Evolutionary conservation across 2,888 invertebrate species (phyloP).

Genomic region (Elysia crispata): DNA sequence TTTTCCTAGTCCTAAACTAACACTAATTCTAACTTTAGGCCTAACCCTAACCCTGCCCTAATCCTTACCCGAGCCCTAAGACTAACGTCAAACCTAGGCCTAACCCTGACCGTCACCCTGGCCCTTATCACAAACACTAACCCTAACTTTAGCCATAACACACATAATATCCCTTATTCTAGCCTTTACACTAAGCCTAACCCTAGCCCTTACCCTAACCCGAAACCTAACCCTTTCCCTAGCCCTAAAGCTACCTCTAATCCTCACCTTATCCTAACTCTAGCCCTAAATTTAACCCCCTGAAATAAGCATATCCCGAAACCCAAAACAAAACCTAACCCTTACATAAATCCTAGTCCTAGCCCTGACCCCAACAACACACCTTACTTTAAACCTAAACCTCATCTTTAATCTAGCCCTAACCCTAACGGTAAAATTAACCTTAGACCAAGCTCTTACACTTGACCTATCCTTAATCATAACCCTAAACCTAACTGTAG

Average conservation of each 20-base stretch:
- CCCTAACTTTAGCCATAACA: slow-evolving; percentile 4
- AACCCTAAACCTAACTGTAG: not conserved
- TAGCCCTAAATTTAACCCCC: no score
- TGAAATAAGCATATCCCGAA: no score
- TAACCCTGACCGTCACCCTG: not conserved
- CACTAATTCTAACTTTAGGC: not conserved
- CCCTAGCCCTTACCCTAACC: slow-evolving; percentile 18
- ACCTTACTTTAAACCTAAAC: not conserved
- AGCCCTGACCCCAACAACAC: not conserved
- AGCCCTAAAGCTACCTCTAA: no score
- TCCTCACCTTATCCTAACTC: no score
- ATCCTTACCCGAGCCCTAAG: not conserved
- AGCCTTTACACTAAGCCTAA: slow-evolving; percentile 13
- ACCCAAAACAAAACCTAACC: no score
- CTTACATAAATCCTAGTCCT: not conserved
- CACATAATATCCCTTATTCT: not conserved
- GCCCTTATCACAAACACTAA: not conserved
- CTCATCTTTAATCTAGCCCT: not conserved
- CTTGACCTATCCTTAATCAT: not conserved
- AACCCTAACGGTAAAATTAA: no score
- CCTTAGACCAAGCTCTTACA: not conserved
- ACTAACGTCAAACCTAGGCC: not conserved
- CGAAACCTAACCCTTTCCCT: no score
- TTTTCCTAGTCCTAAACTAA: not conserved
- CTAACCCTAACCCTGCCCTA: not conserved